A percentile compares a stretch with the other conserved stretches of the same genome.
These are phyloP conservation scores for Callopanchax toddi DNA, from an alignment of 2,113 vertebrate genomes.

Conservation along the genomic window DNA sequence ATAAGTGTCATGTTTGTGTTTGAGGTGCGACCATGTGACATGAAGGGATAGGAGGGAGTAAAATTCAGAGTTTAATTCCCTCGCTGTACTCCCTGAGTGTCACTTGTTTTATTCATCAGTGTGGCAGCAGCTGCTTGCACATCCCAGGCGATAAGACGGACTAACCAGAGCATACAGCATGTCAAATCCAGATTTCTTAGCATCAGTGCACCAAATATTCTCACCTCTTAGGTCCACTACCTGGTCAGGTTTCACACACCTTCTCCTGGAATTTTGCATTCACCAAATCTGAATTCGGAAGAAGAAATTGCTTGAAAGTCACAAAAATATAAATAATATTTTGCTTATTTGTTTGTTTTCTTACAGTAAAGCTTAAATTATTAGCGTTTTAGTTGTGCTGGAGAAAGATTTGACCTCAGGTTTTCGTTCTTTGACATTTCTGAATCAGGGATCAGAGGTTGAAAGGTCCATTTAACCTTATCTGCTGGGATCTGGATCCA, in stretches of 20 bases:
- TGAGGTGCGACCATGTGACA: conserved; percentile 20
- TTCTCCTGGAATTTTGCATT: not conserved
- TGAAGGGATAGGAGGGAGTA: conserved; percentile 42
- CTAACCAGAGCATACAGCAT: conserved; percentile 41
- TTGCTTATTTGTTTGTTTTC: too few species aligned
- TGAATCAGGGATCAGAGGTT: not conserved
- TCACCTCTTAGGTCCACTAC: not conserved
- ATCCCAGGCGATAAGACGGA: conserved; percentile 47
- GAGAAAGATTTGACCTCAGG: too few species aligned
- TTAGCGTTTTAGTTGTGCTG: too few species aligned
- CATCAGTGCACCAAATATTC: conserved; percentile 15
- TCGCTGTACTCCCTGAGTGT: conserved; percentile 47
- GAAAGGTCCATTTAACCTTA: conserved; percentile 28
- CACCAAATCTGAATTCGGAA: not conserved
- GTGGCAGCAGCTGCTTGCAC: conserved; percentile 63
- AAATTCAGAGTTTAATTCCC: conserved; percentile 58
- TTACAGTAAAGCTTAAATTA: too few species aligned
- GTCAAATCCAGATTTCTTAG: conserved; percentile 24
- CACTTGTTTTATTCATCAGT: conserved; percentile 56
- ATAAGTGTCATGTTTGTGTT: conserved; percentile 21
- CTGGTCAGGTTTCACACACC: not conserved
- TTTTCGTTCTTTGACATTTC: too few species aligned
- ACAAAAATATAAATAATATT: too few species aligned
- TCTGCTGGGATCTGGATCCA: conserved; percentile 7
- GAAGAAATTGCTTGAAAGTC: not conserved